A percentile compares a stretch with the other conserved stretches of the same genome.
Conservation (phyloP, 1,140 invertebrate genomes). For the Tribolium madens region DNA sequence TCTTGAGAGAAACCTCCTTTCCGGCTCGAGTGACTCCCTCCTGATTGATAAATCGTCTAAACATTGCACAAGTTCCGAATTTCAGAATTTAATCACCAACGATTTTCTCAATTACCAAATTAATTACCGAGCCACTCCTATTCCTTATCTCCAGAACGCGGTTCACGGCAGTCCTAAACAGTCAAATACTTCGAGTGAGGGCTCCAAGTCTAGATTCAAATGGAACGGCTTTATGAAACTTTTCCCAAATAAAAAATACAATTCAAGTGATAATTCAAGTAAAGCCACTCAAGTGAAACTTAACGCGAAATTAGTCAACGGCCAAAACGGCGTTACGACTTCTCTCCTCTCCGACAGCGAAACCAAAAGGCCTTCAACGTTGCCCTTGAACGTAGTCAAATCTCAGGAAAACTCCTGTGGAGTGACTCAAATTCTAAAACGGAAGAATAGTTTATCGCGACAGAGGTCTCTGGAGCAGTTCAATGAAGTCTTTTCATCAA, state of each 20-base stretch:
- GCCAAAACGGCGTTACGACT: constrained; percentile 61
- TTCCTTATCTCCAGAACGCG: constrained; percentile 82
- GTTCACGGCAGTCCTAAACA: constrained; percentile 73
- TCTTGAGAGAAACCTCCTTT: constrained; percentile 83
- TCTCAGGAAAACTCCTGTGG: constrained; percentile 51
- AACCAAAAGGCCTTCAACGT: constrained; percentile 61
- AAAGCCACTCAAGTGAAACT: constrained; percentile 71
- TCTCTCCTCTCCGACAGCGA: constrained; percentile 58
- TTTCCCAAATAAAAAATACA: constrained; percentile 56
- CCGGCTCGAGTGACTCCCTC: constrained; percentile 73
- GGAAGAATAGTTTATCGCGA: constrained; percentile 64
- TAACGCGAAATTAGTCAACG: constrained; percentile 56
- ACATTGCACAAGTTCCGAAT: constrained; percentile 68
- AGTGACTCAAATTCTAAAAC: constrained; percentile 60
- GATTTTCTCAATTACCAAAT: constrained; percentile 63
- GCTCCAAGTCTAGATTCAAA: constrained; percentile 57
- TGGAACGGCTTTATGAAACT: constrained; percentile 64
- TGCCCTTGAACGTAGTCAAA: constrained; percentile 59
- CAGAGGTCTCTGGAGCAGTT: constrained; percentile 78
- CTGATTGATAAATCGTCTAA: constrained; percentile 80
- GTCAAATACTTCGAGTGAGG: constrained; percentile 66
- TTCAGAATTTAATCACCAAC: constrained; percentile 64
- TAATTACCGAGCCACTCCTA: constrained; percentile 71
- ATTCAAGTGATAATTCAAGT: constrained; percentile 43
- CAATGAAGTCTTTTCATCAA: constrained; percentile 74